Conservation (phyloP, 37 sponge, comb jelly and placozoan species). For the Ianthella basta region DNA sequence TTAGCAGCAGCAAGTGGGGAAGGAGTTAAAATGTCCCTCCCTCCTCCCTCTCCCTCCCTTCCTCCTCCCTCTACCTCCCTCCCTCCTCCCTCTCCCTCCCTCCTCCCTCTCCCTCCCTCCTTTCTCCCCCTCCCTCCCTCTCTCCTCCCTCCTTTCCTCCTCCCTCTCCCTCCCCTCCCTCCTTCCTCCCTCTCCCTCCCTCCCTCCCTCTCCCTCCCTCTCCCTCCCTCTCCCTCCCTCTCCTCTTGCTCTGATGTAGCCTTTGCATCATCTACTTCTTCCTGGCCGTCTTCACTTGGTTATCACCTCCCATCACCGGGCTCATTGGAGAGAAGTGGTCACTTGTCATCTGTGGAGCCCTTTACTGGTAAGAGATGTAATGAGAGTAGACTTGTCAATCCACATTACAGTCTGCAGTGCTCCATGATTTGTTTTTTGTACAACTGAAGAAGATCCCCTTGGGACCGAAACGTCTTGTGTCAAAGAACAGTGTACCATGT, state of each 20-base stretch:
- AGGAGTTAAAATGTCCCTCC: not conserved
- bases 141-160: not conserved
- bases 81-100: not conserved
- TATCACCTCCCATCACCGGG: constrained; percentile 83
- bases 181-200: not conserved
- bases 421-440: no score
- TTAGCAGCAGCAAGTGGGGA: no score
- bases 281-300: constrained; percentile 88
- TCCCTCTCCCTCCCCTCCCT: not conserved
- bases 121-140: not conserved
- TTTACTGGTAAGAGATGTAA: constrained; percentile 80
- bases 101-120: not conserved
- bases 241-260: constrained; percentile 30
- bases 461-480: no score
- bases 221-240: not conserved
- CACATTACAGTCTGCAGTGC: no score
- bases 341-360: constrained; percentile 66
- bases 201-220: not conserved
- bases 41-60: not conserved
- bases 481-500: no score
- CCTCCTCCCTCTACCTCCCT: not conserved
- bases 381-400: no score
- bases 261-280: constrained; percentile 82
- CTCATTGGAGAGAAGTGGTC: constrained; percentile 83
- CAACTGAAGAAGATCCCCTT: no score